Base-by-base conservation (phyloP, 2,888 invertebrate species). In the Himalopsyche tibetana region DNA sequence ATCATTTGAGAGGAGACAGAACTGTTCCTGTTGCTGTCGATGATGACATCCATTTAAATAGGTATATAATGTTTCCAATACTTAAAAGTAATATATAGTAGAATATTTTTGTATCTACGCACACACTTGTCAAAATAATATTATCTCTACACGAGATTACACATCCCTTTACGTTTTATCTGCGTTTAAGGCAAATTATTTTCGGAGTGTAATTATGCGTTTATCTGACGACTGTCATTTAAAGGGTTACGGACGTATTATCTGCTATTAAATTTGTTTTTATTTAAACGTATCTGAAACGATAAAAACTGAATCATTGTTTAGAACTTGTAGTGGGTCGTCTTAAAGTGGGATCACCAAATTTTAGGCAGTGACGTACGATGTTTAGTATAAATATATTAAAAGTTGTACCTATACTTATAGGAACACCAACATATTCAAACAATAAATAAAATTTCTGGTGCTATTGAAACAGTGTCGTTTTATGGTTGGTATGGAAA, bases 111-210 rank as follows among this genome's bases (percentile, higher is more conserved):
- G 45, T 8, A 42, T 51, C 51, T 15, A 51, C 15, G 51, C 51
- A 11, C 45, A 15, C 0, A 4, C 15, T 51, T 51, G 4, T 51
- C 51, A 15, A 51, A 15, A 51, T 63, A 63, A 63, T 63, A 63
- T 11, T 63, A 11, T 63, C 9, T 63, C 19, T 63, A 28, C n/a
- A 63, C 63, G 5, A 28, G 19, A 63, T 63, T 63, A 63, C 28
- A 63, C 19, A 28, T 63, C 8, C 63, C 69, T 63, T 63, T 80
- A 84, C 82, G 55, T 87, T 82, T 86, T 85, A 85, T 85, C 85
- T 87, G 40, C 82, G 84, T 82, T 84, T 82, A 79, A 82, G 84
- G 56, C 84, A 87, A 84, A 84, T 86, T 86, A 86, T 86, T 82
- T 80, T 84, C 82, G 84, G 82, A 84, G 82, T 84, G 80, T 69